Conservation (phyloP, 2,888 invertebrate genomes). For the Nomada goodeniana region DNA sequence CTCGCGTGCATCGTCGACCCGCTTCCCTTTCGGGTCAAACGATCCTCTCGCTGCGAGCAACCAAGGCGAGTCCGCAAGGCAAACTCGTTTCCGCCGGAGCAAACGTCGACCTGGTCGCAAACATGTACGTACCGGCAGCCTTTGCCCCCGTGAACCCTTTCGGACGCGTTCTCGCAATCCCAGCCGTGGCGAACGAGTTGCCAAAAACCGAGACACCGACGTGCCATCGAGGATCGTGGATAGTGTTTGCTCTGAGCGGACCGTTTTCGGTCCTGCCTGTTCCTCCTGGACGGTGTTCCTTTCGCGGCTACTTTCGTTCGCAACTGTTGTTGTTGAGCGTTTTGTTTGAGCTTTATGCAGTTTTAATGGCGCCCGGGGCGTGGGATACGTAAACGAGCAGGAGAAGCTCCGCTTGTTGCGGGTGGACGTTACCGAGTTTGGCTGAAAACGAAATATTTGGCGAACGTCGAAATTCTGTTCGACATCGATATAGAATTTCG, state of each 20-base stretch:
- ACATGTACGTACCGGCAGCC: background rate
- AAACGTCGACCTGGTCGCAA: constrained; percentile 62
- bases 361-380: background rate
- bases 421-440: too few relatives aligned
- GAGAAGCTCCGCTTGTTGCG: too few relatives aligned
- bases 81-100: constrained; percentile 69
- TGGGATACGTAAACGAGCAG: background rate
- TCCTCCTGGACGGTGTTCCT: too few relatives aligned
- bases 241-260: background rate
- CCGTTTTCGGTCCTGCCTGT: background rate
- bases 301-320: background rate
- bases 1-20: constrained; percentile 58
- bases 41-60: constrained; percentile 59
- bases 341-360: background rate
- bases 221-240: background rate
- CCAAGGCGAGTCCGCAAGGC: constrained; percentile 52
- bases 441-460: too few relatives aligned
- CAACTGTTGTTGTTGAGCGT: background rate
- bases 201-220: constrained; percentile 63
- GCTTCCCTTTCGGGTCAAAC: constrained; percentile 70
- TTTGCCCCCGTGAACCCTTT: constrained; percentile 25
- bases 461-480: too few relatives aligned
- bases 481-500: too few relatives aligned
- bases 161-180: constrained; percentile 57
- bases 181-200: constrained; percentile 67